phyloP scores from a whole-genome alignment of 2,113 vertebrate species.

The Chlamydotis undulata region DNA sequence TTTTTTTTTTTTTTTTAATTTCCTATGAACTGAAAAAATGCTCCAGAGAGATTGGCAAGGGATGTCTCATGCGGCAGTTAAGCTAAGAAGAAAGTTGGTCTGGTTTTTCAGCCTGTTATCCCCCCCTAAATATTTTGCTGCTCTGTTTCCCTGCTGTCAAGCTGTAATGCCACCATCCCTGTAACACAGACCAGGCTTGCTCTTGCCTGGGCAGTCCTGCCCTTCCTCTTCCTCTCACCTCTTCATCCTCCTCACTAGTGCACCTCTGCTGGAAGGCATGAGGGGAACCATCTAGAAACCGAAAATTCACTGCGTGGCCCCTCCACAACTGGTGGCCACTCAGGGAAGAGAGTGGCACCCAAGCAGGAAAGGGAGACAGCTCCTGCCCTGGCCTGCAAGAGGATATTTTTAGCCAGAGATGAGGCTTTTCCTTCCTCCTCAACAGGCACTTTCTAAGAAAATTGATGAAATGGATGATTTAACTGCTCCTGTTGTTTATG shows the following conservation, averaged over 20 bases:
- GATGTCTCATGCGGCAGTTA: neutral
- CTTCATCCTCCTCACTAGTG: neutral
- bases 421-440: neutral
- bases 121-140: neutral
- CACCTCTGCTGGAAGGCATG: neutral
- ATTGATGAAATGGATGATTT: neutral
- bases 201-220: neutral
- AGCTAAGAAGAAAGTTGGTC: neutral
- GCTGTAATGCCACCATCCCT: neutral
- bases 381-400: neutral
- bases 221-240: neutral
- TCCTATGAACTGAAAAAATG: neutral
- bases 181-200: accelerated
- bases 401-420: neutral
- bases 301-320: neutral
- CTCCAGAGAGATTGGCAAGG: neutral
- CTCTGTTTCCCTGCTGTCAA: neutral
- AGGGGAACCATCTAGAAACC: neutral
- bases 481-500: neutral
- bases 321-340: neutral
- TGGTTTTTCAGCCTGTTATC: neutral
- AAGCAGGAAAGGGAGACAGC: neutral
- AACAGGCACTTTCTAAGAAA: neutral
- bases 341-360: neutral
- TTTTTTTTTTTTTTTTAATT: neutral